Evolutionary conservation across 2,113 vertebrate species (phyloP), one percentile per base, ranked within the genome.

Genomic region (Dendrocopos noguchii): DNA sequence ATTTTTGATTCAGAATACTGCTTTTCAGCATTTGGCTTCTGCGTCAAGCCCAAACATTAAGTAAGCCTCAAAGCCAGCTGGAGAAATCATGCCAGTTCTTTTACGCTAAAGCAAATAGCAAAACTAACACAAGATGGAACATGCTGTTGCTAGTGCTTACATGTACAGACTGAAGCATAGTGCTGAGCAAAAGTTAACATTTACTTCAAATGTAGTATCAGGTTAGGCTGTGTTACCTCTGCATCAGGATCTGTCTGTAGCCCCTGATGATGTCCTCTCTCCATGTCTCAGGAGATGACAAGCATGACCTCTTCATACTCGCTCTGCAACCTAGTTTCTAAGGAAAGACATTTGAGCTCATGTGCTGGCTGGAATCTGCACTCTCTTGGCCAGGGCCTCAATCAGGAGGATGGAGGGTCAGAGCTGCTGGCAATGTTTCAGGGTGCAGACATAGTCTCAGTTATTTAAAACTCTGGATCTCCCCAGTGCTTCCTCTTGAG

Each of bases 1-100:
- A 7, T 56, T 60, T 89, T 18, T n/a, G 78, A 33, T 73, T 76
- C 82, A 31, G 47, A 86, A 60, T 60, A 33, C n/a, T 77, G 18
- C 63, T 78, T 39, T 75, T 86, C 27, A 44, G 36, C 24, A 29
- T 74, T 31, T 81, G 21, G 22, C 33, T 22, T 53, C 1, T 21
- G 61, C 25, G 1, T 29, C 19, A 76, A 20, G 31, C 14, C 55
- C 39, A 73, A 57, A 56, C 0, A 0, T 28, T 33, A 56, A 44
- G 12, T 57, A 36, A 27, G 8, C 53, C 59, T 85, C 18, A 16
- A 59, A 79, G 85, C 15, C 65, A 68, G 70, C 20, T 12, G 50
- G 55, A 89, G 60, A 78, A 84, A 34, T 63, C 6, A 2, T 52
- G 65, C 81, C 46, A 39, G 10, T 75, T 90, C 22, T 46, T 82